These are phyloP conservation scores for Bubo bubo DNA, from an alignment of 2,113 vertebrate species.

Conservation along the genomic window DNA sequence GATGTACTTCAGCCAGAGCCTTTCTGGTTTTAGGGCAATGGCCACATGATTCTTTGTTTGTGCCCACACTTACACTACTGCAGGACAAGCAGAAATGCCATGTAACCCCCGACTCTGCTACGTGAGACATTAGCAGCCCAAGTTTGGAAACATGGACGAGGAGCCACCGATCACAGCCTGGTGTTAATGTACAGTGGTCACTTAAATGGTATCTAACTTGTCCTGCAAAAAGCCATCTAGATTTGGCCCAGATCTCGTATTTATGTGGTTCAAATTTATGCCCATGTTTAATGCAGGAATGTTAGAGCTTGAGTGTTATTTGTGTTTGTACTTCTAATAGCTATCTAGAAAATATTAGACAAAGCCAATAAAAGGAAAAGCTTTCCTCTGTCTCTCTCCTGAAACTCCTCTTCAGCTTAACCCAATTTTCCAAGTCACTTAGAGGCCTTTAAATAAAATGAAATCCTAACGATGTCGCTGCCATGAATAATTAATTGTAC, in stretches of 20 bases:
- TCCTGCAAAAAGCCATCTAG: background rate
- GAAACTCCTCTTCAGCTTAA: constrained; percentile 82
- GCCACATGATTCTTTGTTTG: background rate
- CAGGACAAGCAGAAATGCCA: background rate
- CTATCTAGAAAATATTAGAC: constrained; percentile 72
- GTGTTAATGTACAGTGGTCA: background rate
- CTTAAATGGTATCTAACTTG: background rate
- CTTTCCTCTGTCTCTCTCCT: constrained; percentile 73
- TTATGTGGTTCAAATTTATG: constrained; percentile 4
- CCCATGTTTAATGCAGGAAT: background rate
- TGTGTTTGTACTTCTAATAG: constrained; percentile 67
- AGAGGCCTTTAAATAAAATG: constrained; percentile 88
- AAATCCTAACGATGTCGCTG: constrained; percentile 89
- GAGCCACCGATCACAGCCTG: background rate
- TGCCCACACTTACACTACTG: background rate
- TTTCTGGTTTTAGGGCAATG: background rate
- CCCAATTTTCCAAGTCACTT: constrained; percentile 89
- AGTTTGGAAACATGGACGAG: rapidly evolving
- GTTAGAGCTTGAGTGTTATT: constrained; percentile 50
- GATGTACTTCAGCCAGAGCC: background rate
- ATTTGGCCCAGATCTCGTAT: background rate
- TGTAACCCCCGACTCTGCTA: background rate
- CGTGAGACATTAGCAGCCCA: background rate
- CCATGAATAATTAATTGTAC: constrained; percentile 99
- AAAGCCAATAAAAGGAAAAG: constrained; percentile 81